A percentile compares a stretch with the other conserved stretches of the same genome.
phyloP scores from a whole-genome alignment of 2,113 vertebrate species.

The Pelodiscus sinensis region DNA sequence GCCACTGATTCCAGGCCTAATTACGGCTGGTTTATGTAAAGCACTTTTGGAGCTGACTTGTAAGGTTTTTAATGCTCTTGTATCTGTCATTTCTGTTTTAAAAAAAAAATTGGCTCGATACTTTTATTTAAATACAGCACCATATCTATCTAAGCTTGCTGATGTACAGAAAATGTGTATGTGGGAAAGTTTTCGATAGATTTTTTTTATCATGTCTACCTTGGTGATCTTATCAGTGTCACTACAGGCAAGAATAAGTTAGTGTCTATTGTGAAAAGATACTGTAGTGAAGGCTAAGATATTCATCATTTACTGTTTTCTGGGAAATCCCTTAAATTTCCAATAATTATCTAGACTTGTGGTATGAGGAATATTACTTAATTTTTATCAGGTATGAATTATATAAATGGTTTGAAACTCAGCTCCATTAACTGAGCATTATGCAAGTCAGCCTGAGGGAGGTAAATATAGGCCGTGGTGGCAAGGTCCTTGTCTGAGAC shows the following conservation, averaged over 20 bases:
- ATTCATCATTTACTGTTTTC: not conserved
- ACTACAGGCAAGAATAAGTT: accelerated
- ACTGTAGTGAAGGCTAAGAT: not conserved
- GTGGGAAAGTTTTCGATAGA: constrained; percentile 5
- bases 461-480: not conserved
- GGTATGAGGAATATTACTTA: not conserved
- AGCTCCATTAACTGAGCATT: not conserved
- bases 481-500: not conserved
- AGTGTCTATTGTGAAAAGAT: not conserved
- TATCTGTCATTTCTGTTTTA: not conserved
- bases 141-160: not conserved
- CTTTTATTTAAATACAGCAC: not conserved
- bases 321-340: accelerated
- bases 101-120: accelerated
- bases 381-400: not conserved
- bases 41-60: not conserved
- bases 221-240: not conserved
- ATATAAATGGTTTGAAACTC: not conserved
- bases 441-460: not conserved
- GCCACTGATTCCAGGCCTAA: not conserved
- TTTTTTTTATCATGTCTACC: not conserved
- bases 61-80: not conserved
- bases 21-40: constrained; percentile 1
- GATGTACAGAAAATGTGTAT: constrained; percentile 2
- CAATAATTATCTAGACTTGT: not conserved